These are phyloP conservation scores for Drosophila fulvimacula DNA, from an alignment of 2,888 invertebrate species.

Conservation along the genomic window DNA sequence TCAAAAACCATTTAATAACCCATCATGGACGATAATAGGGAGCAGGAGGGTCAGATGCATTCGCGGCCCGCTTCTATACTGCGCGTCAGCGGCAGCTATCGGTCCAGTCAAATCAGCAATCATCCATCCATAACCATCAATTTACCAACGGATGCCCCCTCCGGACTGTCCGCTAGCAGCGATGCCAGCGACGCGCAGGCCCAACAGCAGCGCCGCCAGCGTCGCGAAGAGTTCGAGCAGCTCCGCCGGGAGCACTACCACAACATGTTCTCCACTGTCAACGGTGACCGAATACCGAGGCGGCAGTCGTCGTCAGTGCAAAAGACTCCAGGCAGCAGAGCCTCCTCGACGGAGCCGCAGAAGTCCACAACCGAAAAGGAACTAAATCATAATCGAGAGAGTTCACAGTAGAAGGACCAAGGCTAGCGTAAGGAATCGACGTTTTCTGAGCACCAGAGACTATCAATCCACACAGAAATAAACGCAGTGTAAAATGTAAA, in stretches of 20 bases:
- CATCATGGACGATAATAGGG: constrained; percentile 24
- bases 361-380: neutral
- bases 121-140: constrained; percentile 48
- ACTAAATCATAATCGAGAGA: neutral
- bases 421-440: neutral
- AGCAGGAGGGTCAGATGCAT: constrained; percentile 1
- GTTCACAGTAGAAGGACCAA: constrained; percentile 9
- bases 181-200: constrained; percentile 41
- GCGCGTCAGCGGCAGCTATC: constrained; percentile 42
- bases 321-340: neutral
- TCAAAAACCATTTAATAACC: neutral
- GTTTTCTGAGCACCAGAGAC: neutral
- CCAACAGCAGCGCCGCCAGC: constrained; percentile 32
- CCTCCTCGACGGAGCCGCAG: neutral
- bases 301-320: neutral
- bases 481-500: neutral
- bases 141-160: constrained; percentile 21
- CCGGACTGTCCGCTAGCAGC: neutral
- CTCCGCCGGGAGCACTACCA: constrained; percentile 60
- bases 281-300: neutral
- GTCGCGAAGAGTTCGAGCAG: constrained; percentile 49
- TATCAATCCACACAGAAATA: neutral
- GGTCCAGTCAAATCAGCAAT: constrained; percentile 15
- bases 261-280: constrained; percentile 42
- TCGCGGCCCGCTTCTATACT: constrained; percentile 27